Evolutionary conservation across 2,888 invertebrate genomes (phyloP).

Genomic region (Serripes groenlandicus): DNA sequence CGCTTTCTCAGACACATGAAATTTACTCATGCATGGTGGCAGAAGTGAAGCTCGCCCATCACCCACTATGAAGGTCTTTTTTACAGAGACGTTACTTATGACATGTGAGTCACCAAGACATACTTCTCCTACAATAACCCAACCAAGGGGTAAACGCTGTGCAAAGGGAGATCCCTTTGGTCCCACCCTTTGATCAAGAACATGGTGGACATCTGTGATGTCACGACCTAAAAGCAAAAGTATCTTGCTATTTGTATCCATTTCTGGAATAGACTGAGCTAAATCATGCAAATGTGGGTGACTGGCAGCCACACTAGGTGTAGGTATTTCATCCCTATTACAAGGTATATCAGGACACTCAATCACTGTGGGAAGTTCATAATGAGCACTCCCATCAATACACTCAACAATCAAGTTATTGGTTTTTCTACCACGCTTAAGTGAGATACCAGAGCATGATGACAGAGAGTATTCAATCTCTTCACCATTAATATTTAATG

Average conservation of each 20-base stretch:
- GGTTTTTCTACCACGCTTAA: conserved; percentile 10
- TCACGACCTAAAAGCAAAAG: conserved; percentile 37
- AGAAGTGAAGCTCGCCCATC: too few relatives aligned
- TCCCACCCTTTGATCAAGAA: conserved; percentile 26
- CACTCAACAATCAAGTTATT: conserved; percentile 20
- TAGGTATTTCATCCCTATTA: conserved; percentile 8
- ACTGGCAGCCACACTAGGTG: conserved; percentile 15
- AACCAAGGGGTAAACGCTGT: conserved; percentile 32
- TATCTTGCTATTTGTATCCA: conserved; percentile 14
- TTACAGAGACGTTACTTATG: conserved; percentile 15
- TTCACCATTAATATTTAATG: not conserved
- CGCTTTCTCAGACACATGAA: conserved; percentile 19
- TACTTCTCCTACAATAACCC: too few relatives aligned
- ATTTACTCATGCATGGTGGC: conserved; percentile 14
- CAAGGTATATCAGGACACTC: conserved; percentile 31
- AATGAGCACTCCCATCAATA: conserved; percentile 8
- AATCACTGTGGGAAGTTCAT: conserved; percentile 20
- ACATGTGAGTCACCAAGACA: conserved; percentile 20
- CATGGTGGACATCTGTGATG: conserved; percentile 34
- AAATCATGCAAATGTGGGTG: conserved; percentile 26
- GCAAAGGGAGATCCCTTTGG: conserved; percentile 25
- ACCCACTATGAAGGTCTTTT: conserved; percentile 19
- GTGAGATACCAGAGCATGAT: conserved; percentile 21
- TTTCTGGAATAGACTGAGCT: not conserved
- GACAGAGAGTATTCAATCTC: conserved; percentile 26